These are phyloP conservation scores for Myzus persicae DNA, from an alignment of 1,140 invertebrate species.

Conservation along the genomic window DNA sequence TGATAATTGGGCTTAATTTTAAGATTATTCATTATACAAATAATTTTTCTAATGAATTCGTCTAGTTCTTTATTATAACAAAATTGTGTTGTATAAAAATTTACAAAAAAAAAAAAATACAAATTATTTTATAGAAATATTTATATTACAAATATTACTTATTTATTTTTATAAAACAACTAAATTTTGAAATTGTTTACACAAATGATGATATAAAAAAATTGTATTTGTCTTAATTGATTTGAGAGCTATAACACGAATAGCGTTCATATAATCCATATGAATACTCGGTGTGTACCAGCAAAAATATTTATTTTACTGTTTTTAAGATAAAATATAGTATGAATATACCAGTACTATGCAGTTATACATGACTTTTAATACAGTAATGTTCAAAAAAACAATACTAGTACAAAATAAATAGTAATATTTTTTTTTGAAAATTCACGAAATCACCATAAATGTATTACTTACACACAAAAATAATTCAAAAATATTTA, in stretches of 20 bases:
- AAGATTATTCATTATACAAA: too few species aligned
- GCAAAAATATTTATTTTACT: neutral
- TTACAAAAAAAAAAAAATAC: neutral
- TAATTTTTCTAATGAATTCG: neutral
- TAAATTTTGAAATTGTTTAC: too few species aligned
- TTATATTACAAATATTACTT: neutral
- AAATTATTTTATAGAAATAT: neutral
- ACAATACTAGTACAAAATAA: neutral
- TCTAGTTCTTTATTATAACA: neutral
- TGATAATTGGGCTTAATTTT: neutral
- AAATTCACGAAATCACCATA: neutral
- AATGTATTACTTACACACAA: neutral
- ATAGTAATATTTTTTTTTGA: neutral
- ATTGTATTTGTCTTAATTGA: neutral
- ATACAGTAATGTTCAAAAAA: neutral
- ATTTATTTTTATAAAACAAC: too few species aligned
- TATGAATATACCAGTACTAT: neutral
- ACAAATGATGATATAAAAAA: neutral
- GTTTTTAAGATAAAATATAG: neutral
- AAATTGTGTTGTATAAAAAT: neutral
- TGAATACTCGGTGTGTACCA: neutral
- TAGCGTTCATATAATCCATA: neutral
- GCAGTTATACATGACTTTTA: neutral
- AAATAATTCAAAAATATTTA: neutral
- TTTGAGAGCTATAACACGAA: neutral